A percentile compares a stretch with the other conserved stretches of the same genome.
These are phyloP conservation scores for Lophochroa leadbeateri DNA, from an alignment of 2,113 vertebrate genomes.

Conservation along the genomic window DNA sequence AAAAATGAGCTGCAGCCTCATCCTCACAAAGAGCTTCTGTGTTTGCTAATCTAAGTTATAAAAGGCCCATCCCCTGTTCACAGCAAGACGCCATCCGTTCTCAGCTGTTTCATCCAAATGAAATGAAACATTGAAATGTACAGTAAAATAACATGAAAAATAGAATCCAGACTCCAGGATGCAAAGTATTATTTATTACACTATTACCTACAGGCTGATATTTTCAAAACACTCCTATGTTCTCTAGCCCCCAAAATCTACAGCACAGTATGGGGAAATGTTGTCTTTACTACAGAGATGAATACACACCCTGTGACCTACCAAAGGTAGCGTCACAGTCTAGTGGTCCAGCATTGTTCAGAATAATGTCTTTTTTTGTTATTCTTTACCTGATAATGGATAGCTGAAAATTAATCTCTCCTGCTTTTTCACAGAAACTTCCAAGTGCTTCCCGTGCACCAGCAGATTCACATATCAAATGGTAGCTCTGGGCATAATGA, in stretches of 20 bases:
- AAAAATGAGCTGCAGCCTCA: background rate
- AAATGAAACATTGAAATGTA: background rate
- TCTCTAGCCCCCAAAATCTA: background rate
- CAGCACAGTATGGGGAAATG: background rate
- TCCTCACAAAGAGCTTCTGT: background rate
- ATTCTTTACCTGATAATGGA: background rate
- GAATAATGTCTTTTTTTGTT: background rate
- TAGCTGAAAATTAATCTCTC: background rate
- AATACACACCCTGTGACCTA: background rate
- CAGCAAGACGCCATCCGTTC: background rate
- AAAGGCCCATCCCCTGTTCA: background rate
- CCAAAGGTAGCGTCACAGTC: fast-evolving
- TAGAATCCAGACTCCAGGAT: background rate
- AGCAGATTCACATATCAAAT: background rate
- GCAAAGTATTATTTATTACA: background rate
- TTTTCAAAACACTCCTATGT: background rate
- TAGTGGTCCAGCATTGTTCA: background rate
- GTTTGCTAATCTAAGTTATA: background rate
- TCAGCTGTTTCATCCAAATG: background rate
- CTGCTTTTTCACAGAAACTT: background rate
- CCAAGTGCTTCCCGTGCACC: background rate
- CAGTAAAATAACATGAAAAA: background rate
- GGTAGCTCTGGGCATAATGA: background rate
- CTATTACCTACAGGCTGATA: background rate
- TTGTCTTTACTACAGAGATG: background rate